These are phyloP conservation scores for Lacerta agilis DNA, from an alignment of 2,797 vertebrate genomes.

Conservation along the genomic window DNA sequence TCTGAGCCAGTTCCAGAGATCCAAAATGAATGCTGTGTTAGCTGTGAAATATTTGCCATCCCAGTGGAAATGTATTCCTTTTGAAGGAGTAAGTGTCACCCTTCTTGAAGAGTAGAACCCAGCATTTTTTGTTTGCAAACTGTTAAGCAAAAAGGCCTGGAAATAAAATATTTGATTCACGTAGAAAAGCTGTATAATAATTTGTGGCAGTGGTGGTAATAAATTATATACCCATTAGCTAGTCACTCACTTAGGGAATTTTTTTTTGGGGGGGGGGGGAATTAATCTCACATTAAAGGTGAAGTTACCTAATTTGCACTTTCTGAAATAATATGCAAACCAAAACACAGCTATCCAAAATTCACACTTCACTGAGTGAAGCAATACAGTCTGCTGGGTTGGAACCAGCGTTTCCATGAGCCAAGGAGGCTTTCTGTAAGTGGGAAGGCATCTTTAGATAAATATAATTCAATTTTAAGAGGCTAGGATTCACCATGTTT, in stretches of 20 bases:
- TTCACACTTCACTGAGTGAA: too few relatives aligned
- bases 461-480: not conserved
- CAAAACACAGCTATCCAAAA: too few relatives aligned
- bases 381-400: not conserved
- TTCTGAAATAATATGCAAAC: too few relatives aligned
- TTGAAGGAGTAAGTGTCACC: not conserved
- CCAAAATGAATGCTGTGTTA: constrained; percentile 1
- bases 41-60: not conserved
- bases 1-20: not conserved
- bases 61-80: constrained; percentile 12
- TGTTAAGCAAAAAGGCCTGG: not conserved
- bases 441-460: not conserved
- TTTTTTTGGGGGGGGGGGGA: too few relatives aligned
- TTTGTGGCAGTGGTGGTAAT: not conserved
- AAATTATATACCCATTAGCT: not conserved
- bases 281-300: too few relatives aligned
- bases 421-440: not conserved
- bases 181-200: not conserved
- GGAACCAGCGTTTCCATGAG: not conserved
- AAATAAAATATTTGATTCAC: constrained; percentile 25
- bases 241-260: not conserved
- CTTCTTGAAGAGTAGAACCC: not conserved
- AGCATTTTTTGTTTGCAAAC: not conserved
- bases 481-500: not conserved
- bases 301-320: too few relatives aligned